Evolutionary conservation across 2,888 invertebrate genomes (phyloP), one percentile per base, ranked within the genome.

Genomic region (Torymus tubicola): DNA sequence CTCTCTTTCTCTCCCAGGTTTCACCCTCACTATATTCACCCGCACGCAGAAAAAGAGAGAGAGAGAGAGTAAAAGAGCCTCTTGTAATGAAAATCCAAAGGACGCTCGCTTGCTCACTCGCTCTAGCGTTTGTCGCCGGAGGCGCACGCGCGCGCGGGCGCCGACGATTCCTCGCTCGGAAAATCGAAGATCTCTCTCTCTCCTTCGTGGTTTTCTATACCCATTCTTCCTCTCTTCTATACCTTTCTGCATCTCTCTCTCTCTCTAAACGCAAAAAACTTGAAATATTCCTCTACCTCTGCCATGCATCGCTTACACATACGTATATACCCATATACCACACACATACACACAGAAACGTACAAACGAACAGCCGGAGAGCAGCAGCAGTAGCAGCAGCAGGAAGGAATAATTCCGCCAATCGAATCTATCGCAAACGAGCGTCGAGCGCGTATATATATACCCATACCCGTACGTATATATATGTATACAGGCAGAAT

Each of bases 61-160:
- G n/a, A n/a, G n/a, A n/a, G n/a, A n/a, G n/a, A n/a, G n/a, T n/a
- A n/a, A n/a, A n/a, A n/a, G n/a, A n/a, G n/a, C n/a, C n/a, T n/a
- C 31, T 31, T 31, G 58, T 71, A 72, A 79, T 79, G 79, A 79
- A 74, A 73, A 69, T 69, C 74, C 68, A 73, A 79, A 69, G 64
- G 79, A 61, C 60, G 57, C 24, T 63, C 55, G 31, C 31, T 31
- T 8, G 4, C 31, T 31, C 31, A 8, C 24, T 24, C 24, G 24
- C 2, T 24, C n/a, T n/a, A 3, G 24, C 31, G 61, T 64, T 64
- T n/a, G 63, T 57, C 63, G 53, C 58, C 42, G 68, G 24, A 0
- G 31, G 13, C 11, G 55, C 42, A 31, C 69, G n/a, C n/a, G n/a
- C n/a, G n/a, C n/a, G n/a, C n/a, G n/a, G n/a, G n/a, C 65, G 5